Conservation (phyloP, 2,888 invertebrate genomes). For the Lobophora halterata region DNA sequence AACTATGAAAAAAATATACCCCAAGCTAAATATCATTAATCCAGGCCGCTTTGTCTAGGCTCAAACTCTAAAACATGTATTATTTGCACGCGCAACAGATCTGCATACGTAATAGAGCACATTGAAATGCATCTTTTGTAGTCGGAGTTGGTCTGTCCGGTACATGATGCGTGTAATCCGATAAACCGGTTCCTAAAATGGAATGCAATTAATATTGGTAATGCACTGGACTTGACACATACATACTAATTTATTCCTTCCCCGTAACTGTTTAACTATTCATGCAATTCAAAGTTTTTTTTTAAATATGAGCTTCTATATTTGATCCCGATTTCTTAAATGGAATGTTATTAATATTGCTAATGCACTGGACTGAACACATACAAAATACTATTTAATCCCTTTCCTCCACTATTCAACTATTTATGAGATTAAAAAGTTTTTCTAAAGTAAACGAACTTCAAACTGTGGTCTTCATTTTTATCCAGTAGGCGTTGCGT, state of each 20-base stretch:
- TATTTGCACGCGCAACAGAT: constrained; percentile 63
- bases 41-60: constrained; percentile 66
- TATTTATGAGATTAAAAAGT: too few relatives aligned
- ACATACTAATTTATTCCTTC: neutral
- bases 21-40: constrained; percentile 70
- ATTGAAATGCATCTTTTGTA: constrained; percentile 59
- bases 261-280: too few relatives aligned
- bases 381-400: neutral
- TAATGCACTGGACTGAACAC: constrained; percentile 1
- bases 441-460: too few relatives aligned
- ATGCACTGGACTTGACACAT: neutral
- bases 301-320: too few relatives aligned
- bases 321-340: too few relatives aligned
- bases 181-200: constrained; percentile 42
- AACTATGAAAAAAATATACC: constrained; percentile 57
- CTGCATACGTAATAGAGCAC: constrained; percentile 58
- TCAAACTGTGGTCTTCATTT: too few relatives aligned
- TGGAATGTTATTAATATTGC: constrained; percentile 36
- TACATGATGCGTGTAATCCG: constrained; percentile 38
- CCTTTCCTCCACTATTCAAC: too few relatives aligned
- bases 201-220: constrained; percentile 35
- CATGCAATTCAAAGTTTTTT: too few relatives aligned
- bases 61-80: constrained; percentile 46
- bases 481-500: too few relatives aligned
- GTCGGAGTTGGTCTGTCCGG: constrained; percentile 26